phyloP scores from a whole-genome alignment of 2,888 invertebrate species.

The Periphyllus acericola region DNA sequence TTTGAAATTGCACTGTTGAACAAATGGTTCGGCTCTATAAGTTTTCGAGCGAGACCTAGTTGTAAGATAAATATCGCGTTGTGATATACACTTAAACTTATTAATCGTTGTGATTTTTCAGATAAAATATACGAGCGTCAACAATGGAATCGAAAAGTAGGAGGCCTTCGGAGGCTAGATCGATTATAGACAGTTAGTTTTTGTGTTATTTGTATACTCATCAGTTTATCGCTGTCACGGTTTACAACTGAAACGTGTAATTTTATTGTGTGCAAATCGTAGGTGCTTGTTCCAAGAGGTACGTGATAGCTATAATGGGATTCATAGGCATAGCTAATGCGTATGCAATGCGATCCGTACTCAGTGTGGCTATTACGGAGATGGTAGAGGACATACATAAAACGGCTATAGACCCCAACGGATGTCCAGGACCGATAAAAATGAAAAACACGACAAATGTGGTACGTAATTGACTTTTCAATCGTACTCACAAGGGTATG shows the following conservation, averaged over 20 bases:
- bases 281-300: slow-evolving; percentile 65
- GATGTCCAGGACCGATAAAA: slow-evolving; percentile 68
- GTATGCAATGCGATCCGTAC: slow-evolving; percentile 68
- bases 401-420: slow-evolving; percentile 68
- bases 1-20: neutral
- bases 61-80: neutral
- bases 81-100: neutral
- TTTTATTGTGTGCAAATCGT: slow-evolving; percentile 23
- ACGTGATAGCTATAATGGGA: slow-evolving; percentile 67
- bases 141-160: slow-evolving; percentile 50
- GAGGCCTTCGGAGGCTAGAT: slow-evolving; percentile 41
- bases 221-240: neutral
- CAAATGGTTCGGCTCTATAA: neutral
- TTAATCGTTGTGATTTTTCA: slow-evolving; percentile 1
- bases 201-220: neutral
- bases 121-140: neutral
- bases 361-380: slow-evolving; percentile 69
- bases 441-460: slow-evolving; percentile 64
- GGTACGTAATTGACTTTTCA: slow-evolving; percentile 61
- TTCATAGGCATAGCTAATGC: slow-evolving; percentile 69
- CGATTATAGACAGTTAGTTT: slow-evolving; percentile 51
- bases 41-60: neutral
- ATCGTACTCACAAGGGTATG: neutral
- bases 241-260: neutral
- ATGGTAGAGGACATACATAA: slow-evolving; percentile 67